A percentile compares a stretch with the other conserved stretches of the same genome.
phyloP scores from a whole-genome alignment of 1,140 invertebrate species.

The Drosophila pectinifera region DNA sequence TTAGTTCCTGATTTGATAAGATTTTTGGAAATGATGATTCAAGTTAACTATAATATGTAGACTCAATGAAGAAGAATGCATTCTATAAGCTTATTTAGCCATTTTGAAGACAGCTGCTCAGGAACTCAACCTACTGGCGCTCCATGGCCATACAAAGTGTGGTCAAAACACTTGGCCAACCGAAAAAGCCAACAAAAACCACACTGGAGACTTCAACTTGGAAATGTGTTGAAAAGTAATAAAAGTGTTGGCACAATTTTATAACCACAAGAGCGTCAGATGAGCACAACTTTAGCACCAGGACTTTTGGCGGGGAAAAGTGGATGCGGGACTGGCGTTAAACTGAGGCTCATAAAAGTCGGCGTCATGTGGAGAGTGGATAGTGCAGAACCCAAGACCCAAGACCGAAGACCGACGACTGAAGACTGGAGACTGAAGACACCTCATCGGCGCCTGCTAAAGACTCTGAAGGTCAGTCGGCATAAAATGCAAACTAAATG shows the following conservation, averaged over 20 bases:
- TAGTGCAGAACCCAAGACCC: slow-evolving; percentile 4
- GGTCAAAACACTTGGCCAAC: slow-evolving; percentile 8
- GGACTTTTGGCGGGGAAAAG: slow-evolving; percentile 9
- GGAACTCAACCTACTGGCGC: slow-evolving; percentile 16
- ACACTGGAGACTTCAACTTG: slow-evolving; percentile 26
- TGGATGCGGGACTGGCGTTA: slow-evolving; percentile 37
- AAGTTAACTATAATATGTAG: neutral
- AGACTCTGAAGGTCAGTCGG: slow-evolving; percentile 65
- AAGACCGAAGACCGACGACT: neutral
- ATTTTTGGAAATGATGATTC: slow-evolving; percentile 11
- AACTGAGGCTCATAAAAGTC: slow-evolving; percentile 50
- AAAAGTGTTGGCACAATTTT: slow-evolving; percentile 83
- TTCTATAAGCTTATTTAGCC: neutral
- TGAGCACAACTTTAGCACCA: slow-evolving; percentile 33
- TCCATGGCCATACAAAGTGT: slow-evolving; percentile 26
- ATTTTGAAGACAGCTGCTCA: neutral
- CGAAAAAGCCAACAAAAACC: slow-evolving; percentile 6
- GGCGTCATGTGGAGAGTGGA: slow-evolving; percentile 70
- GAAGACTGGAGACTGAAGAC: neutral
- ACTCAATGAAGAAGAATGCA: neutral
- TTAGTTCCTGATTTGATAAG: slow-evolving; percentile 18
- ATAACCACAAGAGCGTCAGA: slow-evolving; percentile 56
- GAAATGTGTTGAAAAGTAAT: slow-evolving; percentile 81
- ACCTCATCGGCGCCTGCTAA: slow-evolving; percentile 38
- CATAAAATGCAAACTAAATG: slow-evolving; percentile 19